Percentiles rank a stretch among this genome's conserved stretches.
These are phyloP conservation scores for Heteronetta atricapilla DNA, from an alignment of 2,113 vertebrate species.

Conservation along the genomic window DNA sequence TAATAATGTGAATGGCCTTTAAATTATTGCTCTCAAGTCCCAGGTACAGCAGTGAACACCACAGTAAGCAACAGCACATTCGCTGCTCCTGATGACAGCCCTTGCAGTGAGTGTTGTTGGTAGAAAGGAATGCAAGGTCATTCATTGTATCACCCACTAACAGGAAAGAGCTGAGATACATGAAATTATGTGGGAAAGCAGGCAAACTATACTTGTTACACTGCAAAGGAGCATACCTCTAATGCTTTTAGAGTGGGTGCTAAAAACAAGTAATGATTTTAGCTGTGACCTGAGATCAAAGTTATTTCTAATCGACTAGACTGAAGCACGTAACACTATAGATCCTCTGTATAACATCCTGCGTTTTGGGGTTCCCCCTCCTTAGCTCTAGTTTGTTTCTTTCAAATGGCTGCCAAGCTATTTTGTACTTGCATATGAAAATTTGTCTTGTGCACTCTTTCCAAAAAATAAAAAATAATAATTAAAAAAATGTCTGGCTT, in stretches of 20 bases:
- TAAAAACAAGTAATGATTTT: not conserved
- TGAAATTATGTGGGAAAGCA: not conserved
- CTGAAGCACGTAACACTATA: not conserved
- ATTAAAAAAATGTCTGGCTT: not conserved
- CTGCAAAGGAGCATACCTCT: not conserved
- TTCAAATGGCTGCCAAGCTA: not conserved
- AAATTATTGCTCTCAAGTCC: not conserved
- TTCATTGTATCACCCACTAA: accelerated
- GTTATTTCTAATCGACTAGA: not conserved
- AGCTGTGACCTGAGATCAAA: not conserved
- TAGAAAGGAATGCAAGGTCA: not conserved
- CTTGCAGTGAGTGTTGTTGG: not conserved
- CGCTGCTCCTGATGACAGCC: not conserved
- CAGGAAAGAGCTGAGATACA: not conserved
- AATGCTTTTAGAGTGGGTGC: not conserved
- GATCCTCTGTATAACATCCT: not conserved
- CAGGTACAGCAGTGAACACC: not conserved
- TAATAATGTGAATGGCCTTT: not conserved
- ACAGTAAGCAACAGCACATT: not conserved
- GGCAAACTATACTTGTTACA: not conserved
- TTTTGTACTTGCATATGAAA: not conserved
- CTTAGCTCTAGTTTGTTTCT: not conserved
- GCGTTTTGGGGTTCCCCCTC: not conserved
- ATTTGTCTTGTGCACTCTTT: not conserved
- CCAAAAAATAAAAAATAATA: not conserved